Evolutionary conservation across 2,888 invertebrate species (phyloP), one percentile per base, ranked within the genome.

Genomic region (Leptopilina syphax): DNA sequence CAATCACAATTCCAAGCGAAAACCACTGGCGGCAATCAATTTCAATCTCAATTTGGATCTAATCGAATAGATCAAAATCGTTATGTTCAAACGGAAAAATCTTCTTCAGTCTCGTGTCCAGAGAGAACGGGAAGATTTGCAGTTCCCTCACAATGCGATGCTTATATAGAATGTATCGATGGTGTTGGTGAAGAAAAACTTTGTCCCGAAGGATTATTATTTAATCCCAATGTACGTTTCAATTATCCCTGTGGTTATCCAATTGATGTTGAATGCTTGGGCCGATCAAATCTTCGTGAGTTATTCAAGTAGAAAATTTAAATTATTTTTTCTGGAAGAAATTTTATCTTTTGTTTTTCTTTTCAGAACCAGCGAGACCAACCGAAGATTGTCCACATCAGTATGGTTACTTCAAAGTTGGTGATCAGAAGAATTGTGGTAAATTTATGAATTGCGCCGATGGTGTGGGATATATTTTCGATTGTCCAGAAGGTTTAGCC

Each of bases 221-320:
- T 81, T 92, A 96, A 97, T 89, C 94, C 96, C 6, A 94, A 95
- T 73, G 93, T 94, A 3, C 94, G 94, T 34, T 94, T 94, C 80
- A 94, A 94, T 24, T 96, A 95, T 89, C 96, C 96, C 3, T 97
- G 97, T 89, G 95, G 96, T 87, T 97, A 97, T 92, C 97, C 97
- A 76, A 95, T 95, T 82, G 97, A 97, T 85, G 95, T 97, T 7
- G 93, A 95, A 83, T 97, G 97, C 89, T 94, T 93, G 3, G 95
- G 95, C 85, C 93, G 97, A 84, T 93, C 95, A 6, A 93, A 94
- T 50, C 92, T 88, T 68, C 92, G 92, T 92, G 67, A 91, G 92
- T 86, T 7, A 67, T 54, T 44, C 41, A 7, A 63, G 44, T 76
- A 24, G 13, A 3, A 47, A 6, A 3, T 41, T 41, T 68, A 10